Percentiles rank a stretch among this genome's conserved stretches.
phyloP scores from a whole-genome alignment of 2,113 vertebrate genomes.

The Fulmarus glacialis region DNA sequence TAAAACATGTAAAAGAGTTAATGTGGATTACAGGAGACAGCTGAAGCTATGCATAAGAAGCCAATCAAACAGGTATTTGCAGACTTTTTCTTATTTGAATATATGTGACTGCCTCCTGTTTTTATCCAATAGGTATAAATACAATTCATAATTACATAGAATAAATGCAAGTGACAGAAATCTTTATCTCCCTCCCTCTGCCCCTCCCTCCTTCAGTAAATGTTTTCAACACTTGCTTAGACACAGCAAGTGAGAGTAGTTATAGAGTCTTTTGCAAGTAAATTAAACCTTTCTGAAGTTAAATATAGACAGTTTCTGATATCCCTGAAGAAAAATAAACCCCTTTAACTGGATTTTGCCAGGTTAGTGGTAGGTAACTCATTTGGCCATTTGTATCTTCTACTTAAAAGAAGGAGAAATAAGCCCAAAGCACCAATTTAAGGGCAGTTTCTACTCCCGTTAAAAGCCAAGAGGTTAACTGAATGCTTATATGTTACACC shows the following conservation, averaged over 20 bases:
- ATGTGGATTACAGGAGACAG: neutral
- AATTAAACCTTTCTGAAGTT: neutral
- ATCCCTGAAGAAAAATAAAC: neutral
- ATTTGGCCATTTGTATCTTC: neutral
- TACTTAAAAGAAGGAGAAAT: neutral
- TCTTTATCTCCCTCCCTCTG: neutral
- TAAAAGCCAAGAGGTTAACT: neutral
- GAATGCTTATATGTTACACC: neutral
- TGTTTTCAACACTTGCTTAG: neutral
- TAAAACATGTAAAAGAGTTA: neutral
- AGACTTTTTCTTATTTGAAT: neutral
- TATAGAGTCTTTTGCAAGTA: neutral
- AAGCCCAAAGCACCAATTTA: neutral
- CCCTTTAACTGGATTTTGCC: neutral
- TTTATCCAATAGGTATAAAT: neutral
- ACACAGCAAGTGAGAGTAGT: neutral
- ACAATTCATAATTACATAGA: neutral
- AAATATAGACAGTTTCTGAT: neutral
- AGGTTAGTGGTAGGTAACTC: neutral
- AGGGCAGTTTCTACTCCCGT: neutral
- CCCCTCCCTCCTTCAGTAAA: neutral
- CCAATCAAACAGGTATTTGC: neutral
- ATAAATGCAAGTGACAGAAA: neutral
- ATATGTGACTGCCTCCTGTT: neutral
- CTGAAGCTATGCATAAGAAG: neutral